Evolutionary conservation across 2,888 invertebrate genomes (phyloP), one percentile per base, ranked within the genome.

Genomic region (Rhabditoides inermis): DNA sequence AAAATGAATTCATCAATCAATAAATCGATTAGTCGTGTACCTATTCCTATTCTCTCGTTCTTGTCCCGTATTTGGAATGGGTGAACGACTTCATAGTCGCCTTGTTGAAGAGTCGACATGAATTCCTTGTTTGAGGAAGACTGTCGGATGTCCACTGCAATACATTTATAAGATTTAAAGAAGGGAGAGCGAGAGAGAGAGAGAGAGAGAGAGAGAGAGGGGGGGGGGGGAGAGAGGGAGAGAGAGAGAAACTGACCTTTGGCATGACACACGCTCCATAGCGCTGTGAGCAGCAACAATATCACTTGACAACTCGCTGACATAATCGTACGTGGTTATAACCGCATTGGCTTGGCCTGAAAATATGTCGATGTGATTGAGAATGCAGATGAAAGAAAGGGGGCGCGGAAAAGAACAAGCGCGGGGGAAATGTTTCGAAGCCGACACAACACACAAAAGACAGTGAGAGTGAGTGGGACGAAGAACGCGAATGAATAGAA

Each of bases 31-130:
- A n/a, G n/a, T n/a, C n/a, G n/a, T n/a, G n/a, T n/a, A n/a, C 61
- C 61, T 44, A 79, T 78, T n/a, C 75, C 76, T 28, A 75, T 71
- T 30, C 76, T 60, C 39, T 72, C 73, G 51, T 68, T 66, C 44
- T 76, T 74, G 47, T 76, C 77, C 10, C 77, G 69, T 22, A 80
- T 67, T 66, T 79, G 79, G 55, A 78, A 77, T 1, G 79, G 79
- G 63, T 78, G 77, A 35, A 79, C 77, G 44, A 79, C 70, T 56
- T 78, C 77, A 61, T 76, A 77, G 7, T 76, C 76, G 25, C 69
- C 70, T 39, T 75, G 70, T 12, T 76, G 76, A 44, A 77, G 71
- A 35, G 68, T 66, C 44, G 72, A 67, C 51, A 77, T 68, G 57
- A 79, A 70, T 39, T 72, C 74, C 46, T 73, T 74, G 64, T 78